These are phyloP conservation scores for Acinonyx jubatus DNA, from an alignment of 2,113 vertebrate species.

Conservation along the genomic window DNA sequence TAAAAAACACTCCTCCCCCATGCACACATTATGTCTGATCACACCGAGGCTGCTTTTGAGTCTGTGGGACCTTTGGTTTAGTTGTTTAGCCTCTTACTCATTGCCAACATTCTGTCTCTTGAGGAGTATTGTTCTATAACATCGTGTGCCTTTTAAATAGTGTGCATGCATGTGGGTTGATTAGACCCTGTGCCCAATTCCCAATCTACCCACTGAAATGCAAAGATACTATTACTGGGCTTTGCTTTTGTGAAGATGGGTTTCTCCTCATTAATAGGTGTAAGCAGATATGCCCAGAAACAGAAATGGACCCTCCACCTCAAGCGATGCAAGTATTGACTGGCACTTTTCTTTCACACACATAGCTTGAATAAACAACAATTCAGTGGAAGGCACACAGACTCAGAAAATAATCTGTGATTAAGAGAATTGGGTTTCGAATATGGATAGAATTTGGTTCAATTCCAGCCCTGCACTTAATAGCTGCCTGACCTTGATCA, in stretches of 20 bases:
- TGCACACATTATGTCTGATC: background rate
- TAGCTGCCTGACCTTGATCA: background rate
- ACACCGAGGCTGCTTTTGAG: background rate
- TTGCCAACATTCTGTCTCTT: background rate
- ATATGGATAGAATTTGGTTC: background rate
- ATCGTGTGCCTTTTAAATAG: background rate
- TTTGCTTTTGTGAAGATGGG: background rate
- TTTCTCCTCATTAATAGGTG: background rate
- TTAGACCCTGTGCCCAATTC: constrained; percentile 9
- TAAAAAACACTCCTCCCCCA: background rate
- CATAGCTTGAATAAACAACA: background rate
- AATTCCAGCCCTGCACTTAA: background rate
- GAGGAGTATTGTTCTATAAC: constrained; percentile 9
- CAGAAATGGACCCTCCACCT: background rate
- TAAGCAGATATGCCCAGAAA: background rate
- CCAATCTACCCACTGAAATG: constrained; percentile 24
- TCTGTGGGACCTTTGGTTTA: background rate
- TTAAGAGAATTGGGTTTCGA: background rate
- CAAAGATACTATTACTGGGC: constrained; percentile 17
- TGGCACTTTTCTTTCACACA: background rate
- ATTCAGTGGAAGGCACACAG: background rate
- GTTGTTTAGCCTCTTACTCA: background rate
- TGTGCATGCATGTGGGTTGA: background rate
- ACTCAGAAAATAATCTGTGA: background rate
- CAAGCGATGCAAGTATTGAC: background rate